These are phyloP conservation scores for Colletes gigas DNA, from an alignment of 1,140 invertebrate species.

Conservation along the genomic window DNA sequence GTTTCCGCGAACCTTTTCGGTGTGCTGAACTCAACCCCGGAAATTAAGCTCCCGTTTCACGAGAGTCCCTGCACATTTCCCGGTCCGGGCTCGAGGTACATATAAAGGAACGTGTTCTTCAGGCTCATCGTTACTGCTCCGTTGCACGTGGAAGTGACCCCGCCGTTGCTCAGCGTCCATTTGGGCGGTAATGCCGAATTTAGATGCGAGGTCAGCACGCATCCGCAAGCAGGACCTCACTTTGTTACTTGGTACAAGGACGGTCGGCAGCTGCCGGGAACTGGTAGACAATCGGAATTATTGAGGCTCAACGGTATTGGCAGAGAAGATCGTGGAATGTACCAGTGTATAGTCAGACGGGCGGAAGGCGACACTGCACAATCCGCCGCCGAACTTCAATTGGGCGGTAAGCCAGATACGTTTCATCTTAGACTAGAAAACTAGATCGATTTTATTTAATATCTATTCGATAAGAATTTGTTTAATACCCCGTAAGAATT, in stretches of 20 bases:
- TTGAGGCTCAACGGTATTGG: conserved; percentile 86
- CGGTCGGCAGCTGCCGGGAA: conserved; percentile 85
- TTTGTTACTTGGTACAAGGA: conserved; percentile 89
- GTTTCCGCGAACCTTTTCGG: too few species aligned
- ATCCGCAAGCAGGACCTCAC: conserved; percentile 81
- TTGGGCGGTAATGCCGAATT: conserved; percentile 90
- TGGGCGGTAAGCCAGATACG: conserved; percentile 85
- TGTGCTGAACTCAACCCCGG: too few species aligned
- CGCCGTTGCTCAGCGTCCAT: conserved; percentile 87
- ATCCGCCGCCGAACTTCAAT: conserved; percentile 88
- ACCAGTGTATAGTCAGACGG: conserved; percentile 89
- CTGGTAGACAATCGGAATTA: conserved; percentile 85
- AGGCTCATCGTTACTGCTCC: conserved; percentile 86
- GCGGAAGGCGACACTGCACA: conserved; percentile 90
- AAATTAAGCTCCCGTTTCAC: not conserved
- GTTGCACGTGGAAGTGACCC: conserved; percentile 87
- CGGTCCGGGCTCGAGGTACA: too few species aligned
- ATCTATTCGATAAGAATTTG: too few species aligned
- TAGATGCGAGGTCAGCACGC: conserved; percentile 83
- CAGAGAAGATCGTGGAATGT: conserved; percentile 91
- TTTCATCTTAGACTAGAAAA: not conserved
- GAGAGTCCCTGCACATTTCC: not conserved
- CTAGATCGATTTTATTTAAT: too few species aligned
- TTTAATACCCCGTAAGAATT: too few species aligned
- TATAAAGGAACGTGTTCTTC: conserved; percentile 34